Conservation (phyloP, 1,140 invertebrate species). For the Popillia japonica region DNA sequence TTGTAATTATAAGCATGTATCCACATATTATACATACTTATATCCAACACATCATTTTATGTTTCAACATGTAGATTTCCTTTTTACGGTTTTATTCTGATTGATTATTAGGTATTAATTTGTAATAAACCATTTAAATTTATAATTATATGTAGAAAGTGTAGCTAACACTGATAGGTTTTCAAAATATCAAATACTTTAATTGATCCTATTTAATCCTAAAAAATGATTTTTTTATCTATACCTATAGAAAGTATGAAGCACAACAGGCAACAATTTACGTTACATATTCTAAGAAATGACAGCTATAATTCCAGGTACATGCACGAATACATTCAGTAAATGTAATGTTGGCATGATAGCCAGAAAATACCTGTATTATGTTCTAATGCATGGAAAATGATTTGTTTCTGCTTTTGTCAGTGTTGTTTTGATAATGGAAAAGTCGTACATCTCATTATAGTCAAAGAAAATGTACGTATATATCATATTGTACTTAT, state of each 20-base stretch:
- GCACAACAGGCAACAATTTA: not conserved
- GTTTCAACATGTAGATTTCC: too few species aligned
- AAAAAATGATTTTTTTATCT: too few species aligned
- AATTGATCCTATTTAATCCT: too few species aligned
- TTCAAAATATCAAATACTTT: not conserved
- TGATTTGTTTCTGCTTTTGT: constrained; percentile 1
- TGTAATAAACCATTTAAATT: too few species aligned
- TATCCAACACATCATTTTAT: too few species aligned
- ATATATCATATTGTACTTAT: not conserved
- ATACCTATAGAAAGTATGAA: not conserved
- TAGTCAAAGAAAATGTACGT: not conserved
- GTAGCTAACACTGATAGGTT: too few species aligned
- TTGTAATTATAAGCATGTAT: too few species aligned
- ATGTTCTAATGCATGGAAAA: not conserved
- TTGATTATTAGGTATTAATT: too few species aligned
- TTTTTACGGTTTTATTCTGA: too few species aligned
- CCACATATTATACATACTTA: too few species aligned
- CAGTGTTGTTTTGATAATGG: constrained; percentile 20
- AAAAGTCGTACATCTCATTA: constrained; percentile 29
- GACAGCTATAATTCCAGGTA: not conserved
- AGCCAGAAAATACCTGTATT: not conserved
- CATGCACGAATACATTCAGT: not conserved
- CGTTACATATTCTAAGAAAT: not conserved
- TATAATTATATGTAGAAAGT: too few species aligned
- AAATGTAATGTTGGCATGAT: not conserved